These are phyloP conservation scores for Agonopterix alstromeriana DNA, from an alignment of 2,888 invertebrate species.

Conservation along the genomic window DNA sequence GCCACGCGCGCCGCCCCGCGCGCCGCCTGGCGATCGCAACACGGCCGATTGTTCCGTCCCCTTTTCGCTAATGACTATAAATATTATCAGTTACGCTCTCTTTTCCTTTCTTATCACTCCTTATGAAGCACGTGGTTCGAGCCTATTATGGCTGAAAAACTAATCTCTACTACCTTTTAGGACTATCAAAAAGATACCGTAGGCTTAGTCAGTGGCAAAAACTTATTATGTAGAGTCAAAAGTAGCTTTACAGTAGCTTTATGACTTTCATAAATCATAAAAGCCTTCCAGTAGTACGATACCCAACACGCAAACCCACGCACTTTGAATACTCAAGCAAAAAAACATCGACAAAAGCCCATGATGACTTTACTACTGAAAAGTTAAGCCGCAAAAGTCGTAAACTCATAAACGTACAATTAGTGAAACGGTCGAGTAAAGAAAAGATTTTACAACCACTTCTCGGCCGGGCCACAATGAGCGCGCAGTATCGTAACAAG, in stretches of 20 bases:
- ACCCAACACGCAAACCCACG: constrained; percentile 1
- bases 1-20: constrained; percentile 79
- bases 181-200: neutral
- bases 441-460: constrained; percentile 77
- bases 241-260: too few relatives aligned
- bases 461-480: constrained; percentile 72
- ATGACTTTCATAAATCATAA: neutral
- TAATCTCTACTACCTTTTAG: neutral
- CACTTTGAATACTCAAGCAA: constrained; percentile 13
- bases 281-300: neutral
- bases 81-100: constrained; percentile 73
- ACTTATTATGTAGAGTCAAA: too few relatives aligned
- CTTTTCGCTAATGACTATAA: constrained; percentile 76
- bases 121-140: constrained; percentile 50
- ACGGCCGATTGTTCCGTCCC: constrained; percentile 70
- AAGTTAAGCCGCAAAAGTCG: constrained; percentile 70
- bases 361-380: constrained; percentile 61
- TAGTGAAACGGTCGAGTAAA: constrained; percentile 74
- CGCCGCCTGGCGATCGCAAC: constrained; percentile 61
- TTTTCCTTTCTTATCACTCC: constrained; percentile 69
- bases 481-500: constrained; percentile 76
- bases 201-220: too few relatives aligned
- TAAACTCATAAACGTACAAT: constrained; percentile 77
- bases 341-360: constrained; percentile 51
- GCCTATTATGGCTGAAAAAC: constrained; percentile 6